phyloP scores from a whole-genome alignment of 2,888 invertebrate genomes.

The Chirona hameri region DNA sequence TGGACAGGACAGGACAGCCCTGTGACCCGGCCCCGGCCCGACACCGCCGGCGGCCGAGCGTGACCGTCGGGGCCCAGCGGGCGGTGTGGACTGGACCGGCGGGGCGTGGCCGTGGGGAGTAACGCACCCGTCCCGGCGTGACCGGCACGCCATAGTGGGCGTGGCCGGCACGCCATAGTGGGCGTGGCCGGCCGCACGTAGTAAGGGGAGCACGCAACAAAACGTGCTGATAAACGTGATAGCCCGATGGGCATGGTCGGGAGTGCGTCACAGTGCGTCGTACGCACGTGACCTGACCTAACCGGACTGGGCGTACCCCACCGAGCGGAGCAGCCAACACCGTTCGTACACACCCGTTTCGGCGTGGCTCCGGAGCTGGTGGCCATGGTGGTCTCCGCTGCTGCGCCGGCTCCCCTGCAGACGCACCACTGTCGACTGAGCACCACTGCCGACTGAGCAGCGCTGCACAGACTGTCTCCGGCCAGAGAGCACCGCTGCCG shows the following conservation, averaged over 20 bases:
- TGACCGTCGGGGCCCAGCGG: too few species aligned
- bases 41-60: too few species aligned
- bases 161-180: not conserved
- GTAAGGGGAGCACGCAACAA: not conserved
- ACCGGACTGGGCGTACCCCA: too few species aligned
- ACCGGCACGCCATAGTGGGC: not conserved
- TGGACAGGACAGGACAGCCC: too few species aligned
- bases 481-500: not conserved
- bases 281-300: not conserved
- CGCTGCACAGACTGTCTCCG: not conserved
- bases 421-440: not conserved
- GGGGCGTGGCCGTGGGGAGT: too few species aligned
- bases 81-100: too few species aligned
- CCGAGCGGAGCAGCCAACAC: not conserved
- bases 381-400: not conserved
- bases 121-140: too few species aligned
- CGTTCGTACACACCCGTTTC: not conserved
- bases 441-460: not conserved
- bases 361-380: constrained; percentile 8
- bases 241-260: not conserved
- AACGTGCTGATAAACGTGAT: not conserved
- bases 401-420: not conserved
- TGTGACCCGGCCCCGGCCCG: too few species aligned
- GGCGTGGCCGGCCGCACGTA: not conserved
- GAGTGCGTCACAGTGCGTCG: too few species aligned